These are phyloP conservation scores for Phoebastria nigripes DNA, from an alignment of 2,797 vertebrate species.

Conservation along the genomic window DNA sequence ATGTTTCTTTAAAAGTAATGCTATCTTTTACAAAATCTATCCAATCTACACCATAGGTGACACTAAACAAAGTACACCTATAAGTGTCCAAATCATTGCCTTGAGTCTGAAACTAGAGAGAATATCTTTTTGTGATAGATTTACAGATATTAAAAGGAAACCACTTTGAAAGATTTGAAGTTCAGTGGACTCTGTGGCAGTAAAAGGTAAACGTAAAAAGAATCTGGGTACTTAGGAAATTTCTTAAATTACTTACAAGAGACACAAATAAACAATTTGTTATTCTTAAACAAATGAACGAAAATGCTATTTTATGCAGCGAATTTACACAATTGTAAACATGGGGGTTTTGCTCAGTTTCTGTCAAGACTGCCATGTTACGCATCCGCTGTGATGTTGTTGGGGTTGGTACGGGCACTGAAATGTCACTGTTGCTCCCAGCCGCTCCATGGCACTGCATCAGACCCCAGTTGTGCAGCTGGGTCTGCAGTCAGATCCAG, in stretches of 20 bases:
- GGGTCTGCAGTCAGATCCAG: neutral
- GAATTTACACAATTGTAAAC: slow-evolving; percentile 23
- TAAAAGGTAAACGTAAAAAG: slow-evolving; percentile 39
- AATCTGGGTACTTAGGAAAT: neutral
- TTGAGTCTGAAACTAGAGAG: slow-evolving; percentile 76
- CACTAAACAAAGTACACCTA: slow-evolving; percentile 84
- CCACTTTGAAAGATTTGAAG: slow-evolving; percentile 59
- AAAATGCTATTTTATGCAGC: neutral
- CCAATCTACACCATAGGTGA: slow-evolving; percentile 79
- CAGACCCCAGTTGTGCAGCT: neutral
- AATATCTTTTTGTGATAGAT: slow-evolving; percentile 87
- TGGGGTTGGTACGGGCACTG: neutral
- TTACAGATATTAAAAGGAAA: slow-evolving; percentile 76
- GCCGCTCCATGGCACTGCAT: accelerated
- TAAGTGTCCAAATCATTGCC: slow-evolving; percentile 88
- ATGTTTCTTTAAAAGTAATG: slow-evolving; percentile 87
- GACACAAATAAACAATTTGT: slow-evolving; percentile 6
- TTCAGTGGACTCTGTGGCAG: slow-evolving; percentile 16
- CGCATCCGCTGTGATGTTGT: neutral
- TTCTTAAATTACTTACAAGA: slow-evolving; percentile 8
- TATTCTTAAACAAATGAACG: neutral
- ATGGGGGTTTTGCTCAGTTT: neutral
- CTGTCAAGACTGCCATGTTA: neutral
- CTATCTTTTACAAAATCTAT: slow-evolving; percentile 88
- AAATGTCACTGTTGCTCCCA: neutral